A percentile compares a stretch with the other conserved stretches of the same genome.
Evolutionary conservation across 1,140 invertebrate genomes (phyloP).

Genomic region (Camponotus pennsylvanicus): DNA sequence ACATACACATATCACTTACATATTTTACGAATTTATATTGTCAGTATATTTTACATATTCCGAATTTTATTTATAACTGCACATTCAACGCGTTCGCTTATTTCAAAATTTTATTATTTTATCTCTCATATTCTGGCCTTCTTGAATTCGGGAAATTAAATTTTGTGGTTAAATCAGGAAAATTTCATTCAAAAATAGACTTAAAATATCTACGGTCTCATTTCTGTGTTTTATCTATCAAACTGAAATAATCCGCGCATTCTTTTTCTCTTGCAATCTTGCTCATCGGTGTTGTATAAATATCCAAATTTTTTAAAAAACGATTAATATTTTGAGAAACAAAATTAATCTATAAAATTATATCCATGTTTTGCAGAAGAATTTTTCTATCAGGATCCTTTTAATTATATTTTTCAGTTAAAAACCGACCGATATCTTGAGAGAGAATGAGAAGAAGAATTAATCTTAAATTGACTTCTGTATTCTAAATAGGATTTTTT

Average conservation of each 20-base stretch:
- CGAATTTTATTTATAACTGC: neutral
- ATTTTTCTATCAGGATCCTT: neutral
- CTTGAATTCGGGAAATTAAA: conserved; percentile 2
- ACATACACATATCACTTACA: too few relatives aligned
- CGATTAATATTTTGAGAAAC: too few relatives aligned
- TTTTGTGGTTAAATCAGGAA: conserved; percentile 14
- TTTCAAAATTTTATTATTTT: conserved; percentile 13
- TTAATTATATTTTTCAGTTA: neutral
- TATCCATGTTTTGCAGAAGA: too few relatives aligned
- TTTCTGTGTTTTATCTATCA: neutral
- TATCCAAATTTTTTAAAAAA: neutral
- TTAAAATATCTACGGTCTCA: conserved; percentile 22
- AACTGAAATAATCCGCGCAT: neutral
- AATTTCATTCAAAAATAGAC: conserved; percentile 1
- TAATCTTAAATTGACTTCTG: neutral
- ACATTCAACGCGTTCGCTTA: neutral
- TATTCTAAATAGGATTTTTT: neutral
- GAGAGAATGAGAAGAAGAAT: neutral
- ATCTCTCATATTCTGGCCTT: neutral
- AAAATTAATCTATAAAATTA: too few relatives aligned
- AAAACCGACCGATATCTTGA: neutral
- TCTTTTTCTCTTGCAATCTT: neutral
- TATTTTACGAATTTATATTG: conserved; percentile 12
- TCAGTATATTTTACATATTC: neutral
- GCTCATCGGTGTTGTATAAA: neutral